Conservation (phyloP, 2,113 vertebrate genomes). For the Anarrhichthys ocellatus region DNA sequence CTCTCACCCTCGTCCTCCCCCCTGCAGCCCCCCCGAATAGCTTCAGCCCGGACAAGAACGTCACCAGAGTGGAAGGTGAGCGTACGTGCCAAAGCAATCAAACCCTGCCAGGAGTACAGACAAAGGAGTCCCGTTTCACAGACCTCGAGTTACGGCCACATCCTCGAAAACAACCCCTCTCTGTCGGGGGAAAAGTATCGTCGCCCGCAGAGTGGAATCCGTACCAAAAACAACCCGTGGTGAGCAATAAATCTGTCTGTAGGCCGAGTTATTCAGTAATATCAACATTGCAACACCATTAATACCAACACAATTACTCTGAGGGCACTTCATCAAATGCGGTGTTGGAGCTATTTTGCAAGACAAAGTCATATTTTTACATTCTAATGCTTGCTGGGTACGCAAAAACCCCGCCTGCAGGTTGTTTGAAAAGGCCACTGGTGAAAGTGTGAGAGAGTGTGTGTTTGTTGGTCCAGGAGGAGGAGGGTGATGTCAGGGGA, state of each 20-base stretch:
- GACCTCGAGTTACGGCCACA: slow-evolving; percentile 30
- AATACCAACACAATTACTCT: slow-evolving; percentile 60
- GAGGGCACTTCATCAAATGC: slow-evolving; percentile 60
- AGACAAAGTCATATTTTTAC: slow-evolving; percentile 60
- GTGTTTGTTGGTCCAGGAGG: slow-evolving; percentile 25
- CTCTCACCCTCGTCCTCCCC: slow-evolving; percentile 8
- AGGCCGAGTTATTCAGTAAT: slow-evolving; percentile 50
- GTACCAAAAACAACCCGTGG: slow-evolving; percentile 57
- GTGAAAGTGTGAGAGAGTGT: slow-evolving; percentile 3
- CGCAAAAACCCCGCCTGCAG: slow-evolving; percentile 32
- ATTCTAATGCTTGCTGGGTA: slow-evolving; percentile 27
- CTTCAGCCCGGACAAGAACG: neutral
- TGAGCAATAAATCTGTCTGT: slow-evolving; percentile 55
- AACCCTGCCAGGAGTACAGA: slow-evolving; percentile 26
- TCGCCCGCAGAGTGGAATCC: slow-evolving; percentile 23
- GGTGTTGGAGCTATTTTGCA: slow-evolving; percentile 44
- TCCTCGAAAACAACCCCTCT: slow-evolving; percentile 36
- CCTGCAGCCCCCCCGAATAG: neutral
- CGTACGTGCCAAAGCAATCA: slow-evolving; percentile 46
- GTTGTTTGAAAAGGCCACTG: slow-evolving; percentile 29
- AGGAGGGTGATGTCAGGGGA: slow-evolving; percentile 42
- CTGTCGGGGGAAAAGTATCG: slow-evolving; percentile 5
- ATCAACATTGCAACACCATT: slow-evolving; percentile 60
- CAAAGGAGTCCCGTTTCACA: slow-evolving; percentile 29
- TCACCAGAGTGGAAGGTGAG: slow-evolving; percentile 30